These are phyloP conservation scores for Chironomus tentans DNA, from an alignment of 2,888 invertebrate species.

Conservation along the genomic window DNA sequence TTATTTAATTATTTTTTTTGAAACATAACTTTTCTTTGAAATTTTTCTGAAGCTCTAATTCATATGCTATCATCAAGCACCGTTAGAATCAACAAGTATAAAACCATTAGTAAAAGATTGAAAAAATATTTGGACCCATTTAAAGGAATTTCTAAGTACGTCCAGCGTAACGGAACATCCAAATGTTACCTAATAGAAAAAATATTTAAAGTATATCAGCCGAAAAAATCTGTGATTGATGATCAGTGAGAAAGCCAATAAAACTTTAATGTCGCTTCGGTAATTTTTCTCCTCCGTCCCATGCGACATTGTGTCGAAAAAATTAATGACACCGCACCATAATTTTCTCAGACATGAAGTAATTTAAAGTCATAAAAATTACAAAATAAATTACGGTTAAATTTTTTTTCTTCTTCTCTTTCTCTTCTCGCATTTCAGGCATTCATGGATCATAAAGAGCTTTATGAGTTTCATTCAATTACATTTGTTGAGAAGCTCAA, in stretches of 20 bases:
- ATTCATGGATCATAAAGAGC: neutral
- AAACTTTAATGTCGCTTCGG: neutral
- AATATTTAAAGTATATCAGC: neutral
- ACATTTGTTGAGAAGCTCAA: neutral
- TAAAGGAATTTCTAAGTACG: too few relatives aligned
- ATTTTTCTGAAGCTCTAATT: too few relatives aligned
- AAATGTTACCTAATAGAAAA: neutral
- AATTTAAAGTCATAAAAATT: neutral
- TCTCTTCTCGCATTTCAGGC: neutral
- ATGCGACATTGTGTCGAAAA: neutral
- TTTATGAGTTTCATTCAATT: neutral
- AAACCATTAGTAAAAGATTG: too few relatives aligned
- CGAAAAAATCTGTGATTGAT: neutral
- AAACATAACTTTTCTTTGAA: too few relatives aligned
- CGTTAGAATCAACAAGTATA: too few relatives aligned
- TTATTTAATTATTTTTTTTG: too few relatives aligned
- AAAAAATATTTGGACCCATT: too few relatives aligned
- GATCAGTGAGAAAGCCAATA: neutral
- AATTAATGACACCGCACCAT: neutral
- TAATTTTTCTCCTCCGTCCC: neutral
- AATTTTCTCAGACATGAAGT: neutral
- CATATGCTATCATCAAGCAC: too few relatives aligned
- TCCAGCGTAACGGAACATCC: too few relatives aligned
- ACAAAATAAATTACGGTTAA: neutral
- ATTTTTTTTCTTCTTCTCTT: neutral